Base-by-base conservation (phyloP, 1,140 invertebrate genomes). In the Spodoptera litura region DNA sequence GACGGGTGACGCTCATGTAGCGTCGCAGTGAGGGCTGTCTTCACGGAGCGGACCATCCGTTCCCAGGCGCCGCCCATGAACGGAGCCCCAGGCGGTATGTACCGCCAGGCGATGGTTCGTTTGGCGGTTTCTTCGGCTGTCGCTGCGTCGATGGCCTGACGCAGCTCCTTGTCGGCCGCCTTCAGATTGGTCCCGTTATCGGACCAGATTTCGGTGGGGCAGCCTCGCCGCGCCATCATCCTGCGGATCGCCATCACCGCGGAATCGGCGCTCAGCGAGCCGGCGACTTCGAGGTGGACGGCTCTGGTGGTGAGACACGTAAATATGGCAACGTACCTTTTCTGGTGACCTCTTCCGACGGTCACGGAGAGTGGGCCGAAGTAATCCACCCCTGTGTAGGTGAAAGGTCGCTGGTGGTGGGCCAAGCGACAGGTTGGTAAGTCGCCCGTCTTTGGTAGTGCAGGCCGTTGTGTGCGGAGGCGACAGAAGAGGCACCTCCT, bases 41-140 rank as follows among this genome's bases (percentile, higher is more conserved):
- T 93, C 0, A 92, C 87, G 0, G 83, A 83, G 3, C 89, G 80
- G 2, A 95, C 87, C 8, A 91, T 66, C 1, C 90, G 78, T 62
- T 95, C 93, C 93, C 93, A 95, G 0, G 85, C 84, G 3, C 92
- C 92, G 5, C 91, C 91, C 83, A 93, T 90, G 72, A 94, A 88
- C 0, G 91, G 89, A 0, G 86, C 84, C n/a, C 70, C 56, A 2
- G 93, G 93, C 3, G 92, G 89, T 20, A 89, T 94, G 76, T 90
- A 94, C 3, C 86, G 71, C 90, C 91, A 95, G 4, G 72, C 38
- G 2, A 86, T 84, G 1, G 13, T 68, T 8, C 52, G 13, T 0
- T 70, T 56, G 3, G 59, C 51, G 27, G 83, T 55, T 56, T 79
- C 76, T 10, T 76, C 64, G 49, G 68, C 20, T 0, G 61, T 72